Conservation (phyloP, 2,113 vertebrate genomes). For the Plecotus auritus region DNA sequence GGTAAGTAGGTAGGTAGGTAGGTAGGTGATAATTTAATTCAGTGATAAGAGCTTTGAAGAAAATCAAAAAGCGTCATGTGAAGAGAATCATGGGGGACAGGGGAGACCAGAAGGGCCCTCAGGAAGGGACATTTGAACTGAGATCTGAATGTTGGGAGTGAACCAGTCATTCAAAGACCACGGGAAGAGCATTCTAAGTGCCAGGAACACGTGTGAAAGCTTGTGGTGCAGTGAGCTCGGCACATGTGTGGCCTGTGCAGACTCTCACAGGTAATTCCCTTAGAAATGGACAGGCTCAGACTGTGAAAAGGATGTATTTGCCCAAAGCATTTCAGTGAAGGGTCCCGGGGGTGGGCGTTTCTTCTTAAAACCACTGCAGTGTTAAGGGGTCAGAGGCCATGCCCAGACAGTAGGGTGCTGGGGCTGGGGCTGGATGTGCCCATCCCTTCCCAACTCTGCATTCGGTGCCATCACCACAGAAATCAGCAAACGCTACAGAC, state of each 20-base stretch:
- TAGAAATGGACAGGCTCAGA: background rate
- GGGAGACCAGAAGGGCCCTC: background rate
- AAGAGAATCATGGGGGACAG: background rate
- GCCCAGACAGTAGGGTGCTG: rapidly evolving
- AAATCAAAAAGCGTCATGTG: background rate
- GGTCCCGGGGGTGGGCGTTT: no score
- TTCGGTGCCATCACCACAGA: background rate
- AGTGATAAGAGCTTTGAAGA: background rate
- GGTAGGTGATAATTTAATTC: background rate
- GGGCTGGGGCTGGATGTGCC: background rate
- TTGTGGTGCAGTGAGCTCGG: background rate
- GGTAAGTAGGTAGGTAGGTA: background rate
- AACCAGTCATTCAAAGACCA: background rate
- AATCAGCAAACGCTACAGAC: background rate
- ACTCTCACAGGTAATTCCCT: background rate
- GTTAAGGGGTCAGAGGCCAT: background rate
- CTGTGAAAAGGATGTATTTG: background rate
- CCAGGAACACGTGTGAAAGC: background rate
- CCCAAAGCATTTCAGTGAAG: background rate
- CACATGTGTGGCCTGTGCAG: background rate
- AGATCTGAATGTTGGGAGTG: background rate
- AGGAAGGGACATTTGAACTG: background rate
- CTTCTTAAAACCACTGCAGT: background rate
- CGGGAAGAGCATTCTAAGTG: background rate
- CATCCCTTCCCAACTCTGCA: background rate